These are phyloP conservation scores for Chirona hameri DNA, from an alignment of 2,888 invertebrate species.

Conservation along the genomic window DNA sequence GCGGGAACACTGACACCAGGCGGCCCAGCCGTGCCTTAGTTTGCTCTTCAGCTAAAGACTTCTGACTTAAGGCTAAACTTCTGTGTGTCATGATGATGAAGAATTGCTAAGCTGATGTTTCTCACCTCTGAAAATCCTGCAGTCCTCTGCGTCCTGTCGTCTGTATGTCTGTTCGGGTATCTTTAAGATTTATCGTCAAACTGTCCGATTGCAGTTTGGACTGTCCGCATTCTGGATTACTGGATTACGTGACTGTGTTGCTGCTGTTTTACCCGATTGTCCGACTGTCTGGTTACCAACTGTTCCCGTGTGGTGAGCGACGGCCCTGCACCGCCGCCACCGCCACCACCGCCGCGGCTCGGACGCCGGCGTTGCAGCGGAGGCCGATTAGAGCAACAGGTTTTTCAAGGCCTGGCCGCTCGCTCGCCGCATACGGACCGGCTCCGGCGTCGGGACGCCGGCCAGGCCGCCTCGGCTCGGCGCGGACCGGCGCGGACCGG, in stretches of 20 bases:
- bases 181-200: no score
- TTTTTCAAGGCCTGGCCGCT: conserved; percentile 7
- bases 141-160: no score
- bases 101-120: no score
- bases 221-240: background rate
- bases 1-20: no score
- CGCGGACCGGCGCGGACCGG: background rate
- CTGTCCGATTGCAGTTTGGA: no score
- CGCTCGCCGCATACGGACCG: background rate
- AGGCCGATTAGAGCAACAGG: background rate
- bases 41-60: no score
- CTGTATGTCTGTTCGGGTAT: no score
- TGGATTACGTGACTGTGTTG: background rate
- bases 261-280: background rate
- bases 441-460: no score
- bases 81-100: no score
- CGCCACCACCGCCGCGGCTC: background rate
- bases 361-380: background rate
- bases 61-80: no score
- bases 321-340: background rate
- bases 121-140: no score
- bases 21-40: no score
- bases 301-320: background rate
- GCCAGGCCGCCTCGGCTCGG: background rate
- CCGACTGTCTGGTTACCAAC: background rate